These are phyloP conservation scores for Conger conger DNA, from an alignment of 2,113 vertebrate species.

Conservation along the genomic window DNA sequence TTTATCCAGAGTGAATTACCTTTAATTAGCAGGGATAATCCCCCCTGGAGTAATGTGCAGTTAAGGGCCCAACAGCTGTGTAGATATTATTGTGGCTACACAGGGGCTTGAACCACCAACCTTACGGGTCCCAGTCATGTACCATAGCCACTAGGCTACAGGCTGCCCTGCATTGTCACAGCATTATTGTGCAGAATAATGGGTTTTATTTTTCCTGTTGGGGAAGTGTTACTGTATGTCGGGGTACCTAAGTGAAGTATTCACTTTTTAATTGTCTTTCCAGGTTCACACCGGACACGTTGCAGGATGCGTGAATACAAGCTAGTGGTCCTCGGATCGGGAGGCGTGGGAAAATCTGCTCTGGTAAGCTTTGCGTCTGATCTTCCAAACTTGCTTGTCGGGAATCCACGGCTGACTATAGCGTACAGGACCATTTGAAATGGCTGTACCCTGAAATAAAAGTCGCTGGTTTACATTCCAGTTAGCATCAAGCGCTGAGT, in stretches of 20 bases:
- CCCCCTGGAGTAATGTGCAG: too few species aligned
- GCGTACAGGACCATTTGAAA: background rate
- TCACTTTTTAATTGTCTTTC: conserved; percentile 8
- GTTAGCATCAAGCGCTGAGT: background rate
- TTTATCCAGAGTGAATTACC: too few species aligned
- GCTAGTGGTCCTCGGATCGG: conserved; percentile 87
- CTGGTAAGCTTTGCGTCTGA: conserved; percentile 72
- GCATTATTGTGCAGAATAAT: too few species aligned
- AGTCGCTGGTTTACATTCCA: background rate
- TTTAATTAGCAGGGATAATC: too few species aligned
- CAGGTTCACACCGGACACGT: conserved; percentile 45
- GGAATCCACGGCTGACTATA: background rate
- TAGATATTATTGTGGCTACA: too few species aligned
- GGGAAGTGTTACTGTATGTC: background rate
- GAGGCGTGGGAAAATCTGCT: conserved; percentile 89
- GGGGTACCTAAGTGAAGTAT: background rate
- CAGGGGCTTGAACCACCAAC: too few species aligned
- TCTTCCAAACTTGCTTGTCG: background rate
- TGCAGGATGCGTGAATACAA: conserved; percentile 92
- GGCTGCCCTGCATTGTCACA: too few species aligned
- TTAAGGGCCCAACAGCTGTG: too few species aligned
- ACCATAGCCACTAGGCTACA: too few species aligned
- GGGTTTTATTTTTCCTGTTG: background rate
- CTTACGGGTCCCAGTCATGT: too few species aligned
- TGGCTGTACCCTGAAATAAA: background rate